Evolutionary conservation across 2,113 vertebrate species (phyloP), one percentile per base, ranked within the genome.

Genomic region (Gymnogyps californianus): DNA sequence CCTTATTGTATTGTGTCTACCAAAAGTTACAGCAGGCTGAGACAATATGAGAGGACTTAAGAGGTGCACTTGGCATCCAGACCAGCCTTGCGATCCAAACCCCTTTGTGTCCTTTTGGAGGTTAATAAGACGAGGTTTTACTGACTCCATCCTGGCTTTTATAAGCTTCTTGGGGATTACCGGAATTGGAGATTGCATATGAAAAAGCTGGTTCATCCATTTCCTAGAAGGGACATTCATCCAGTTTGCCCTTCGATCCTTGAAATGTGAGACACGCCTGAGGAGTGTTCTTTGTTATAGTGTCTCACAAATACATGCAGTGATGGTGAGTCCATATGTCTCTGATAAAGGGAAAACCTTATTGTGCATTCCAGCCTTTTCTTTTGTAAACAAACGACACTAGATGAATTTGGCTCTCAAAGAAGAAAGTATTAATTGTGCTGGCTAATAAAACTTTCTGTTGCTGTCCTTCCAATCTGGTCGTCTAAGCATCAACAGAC

Each of bases 321-420:
- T 57, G 77, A 97, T 96, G 94, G 90, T 49, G 87, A 96, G 89
- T 96, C 96, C 96, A 89, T 97, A 98, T 97, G 97, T 95, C 97
- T 96, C 97, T 96, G 95, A 98, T 97, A 98, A 97, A 98, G 94
- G 83, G 91, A 97, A 97, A 97, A 96, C 81, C 59, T 98, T 98
- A 90, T 20, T 97, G 94, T 83, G 84, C 94, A 97, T 98, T 97
- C 96, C 96, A 98, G 76, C 78, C 96, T 97, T 89, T 96, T 97
- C 88, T 96, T 98, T 96, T 96, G 96, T 87, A 97, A 98, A 98
- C 96, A 98, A 86, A 96, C 95, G 96, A 97, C 55, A 89, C 51
- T 96, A 97, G 93, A 96, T 94, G 80, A 98, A 97, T 97, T 97
- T 98, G 95, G 94, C 93, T 92, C 67, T 97, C 93, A 97, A 93